Percentiles rank a stretch among this genome's conserved stretches.
These are phyloP conservation scores for Anser brachyrhynchus DNA, from an alignment of 2,113 vertebrate genomes.

Conservation along the genomic window DNA sequence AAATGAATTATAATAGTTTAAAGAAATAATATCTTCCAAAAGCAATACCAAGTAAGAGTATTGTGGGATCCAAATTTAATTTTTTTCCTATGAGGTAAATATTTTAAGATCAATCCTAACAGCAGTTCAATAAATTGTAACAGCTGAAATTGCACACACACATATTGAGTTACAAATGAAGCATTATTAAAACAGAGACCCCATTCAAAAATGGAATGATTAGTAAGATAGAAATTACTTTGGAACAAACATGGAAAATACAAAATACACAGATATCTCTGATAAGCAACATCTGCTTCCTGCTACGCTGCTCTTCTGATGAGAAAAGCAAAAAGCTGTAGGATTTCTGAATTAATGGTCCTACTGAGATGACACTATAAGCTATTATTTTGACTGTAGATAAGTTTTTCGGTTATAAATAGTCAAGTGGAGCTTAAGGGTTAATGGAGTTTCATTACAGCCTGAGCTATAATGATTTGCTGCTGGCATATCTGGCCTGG, in stretches of 20 bases:
- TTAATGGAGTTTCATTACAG: conserved; percentile 53
- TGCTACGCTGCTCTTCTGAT: background rate
- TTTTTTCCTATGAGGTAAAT: conserved; percentile 73
- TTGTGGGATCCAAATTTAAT: conserved; percentile 70
- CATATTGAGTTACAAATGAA: conserved; percentile 45
- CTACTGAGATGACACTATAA: background rate
- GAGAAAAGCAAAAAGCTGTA: background rate
- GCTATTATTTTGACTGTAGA: background rate
- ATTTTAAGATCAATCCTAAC: conserved; percentile 75
- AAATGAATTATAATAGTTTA: conserved; percentile 78
- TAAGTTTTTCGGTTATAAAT: conserved; percentile 33
- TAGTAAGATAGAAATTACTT: conserved; percentile 40
- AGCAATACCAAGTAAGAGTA: conserved; percentile 73
- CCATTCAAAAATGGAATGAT: conserved; percentile 56
- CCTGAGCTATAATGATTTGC: background rate
- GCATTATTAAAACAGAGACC: conserved; percentile 52
- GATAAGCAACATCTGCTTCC: conserved; percentile 51
- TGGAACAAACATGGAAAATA: conserved; percentile 46
- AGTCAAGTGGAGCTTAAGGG: conserved; percentile 42
- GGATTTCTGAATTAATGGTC: conserved; percentile 15
- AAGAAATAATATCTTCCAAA: conserved; percentile 76
- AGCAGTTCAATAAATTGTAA: conserved; percentile 73
- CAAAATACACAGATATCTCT: conserved; percentile 31
- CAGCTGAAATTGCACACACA: conserved; percentile 61
- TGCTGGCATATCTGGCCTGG: conserved; percentile 45